Percentiles rank a stretch among this genome's conserved stretches.
These are phyloP conservation scores for Euphydryas editha DNA, from an alignment of 2,888 invertebrate species.

Conservation along the genomic window DNA sequence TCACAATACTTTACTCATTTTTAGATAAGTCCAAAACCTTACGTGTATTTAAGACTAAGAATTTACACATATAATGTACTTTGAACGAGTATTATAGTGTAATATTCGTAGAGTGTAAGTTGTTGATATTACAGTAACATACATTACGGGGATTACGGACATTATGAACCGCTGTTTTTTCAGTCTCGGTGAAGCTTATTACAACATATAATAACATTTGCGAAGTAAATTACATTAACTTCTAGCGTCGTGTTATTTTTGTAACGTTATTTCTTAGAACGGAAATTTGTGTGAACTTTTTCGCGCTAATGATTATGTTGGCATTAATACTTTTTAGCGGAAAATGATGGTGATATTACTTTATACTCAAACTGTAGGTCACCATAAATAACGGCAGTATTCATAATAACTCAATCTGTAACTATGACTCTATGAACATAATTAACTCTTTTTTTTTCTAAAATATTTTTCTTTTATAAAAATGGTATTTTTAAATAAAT, in stretches of 20 bases:
- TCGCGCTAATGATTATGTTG: constrained; percentile 42
- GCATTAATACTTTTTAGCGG: constrained; percentile 31
- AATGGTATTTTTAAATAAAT: not conserved
- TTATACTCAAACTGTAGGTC: constrained; percentile 1
- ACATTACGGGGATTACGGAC: constrained; percentile 39
- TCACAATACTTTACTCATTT: not conserved
- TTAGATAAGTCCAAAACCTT: not conserved
- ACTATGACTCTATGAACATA: not conserved
- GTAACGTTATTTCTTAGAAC: constrained; percentile 47
- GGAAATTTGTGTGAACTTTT: constrained; percentile 44
- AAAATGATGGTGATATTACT: constrained; percentile 2
- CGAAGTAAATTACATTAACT: constrained; percentile 65
- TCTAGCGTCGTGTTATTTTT: constrained; percentile 38
- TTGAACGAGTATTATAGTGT: constrained; percentile 39
- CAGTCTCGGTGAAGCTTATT: constrained; percentile 42
- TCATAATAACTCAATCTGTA: constrained; percentile 2
- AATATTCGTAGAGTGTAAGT: constrained; percentile 56
- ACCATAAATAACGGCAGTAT: not conserved
- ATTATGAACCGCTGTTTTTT: constrained; percentile 39
- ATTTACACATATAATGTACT: not conserved
- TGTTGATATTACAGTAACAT: constrained; percentile 41
- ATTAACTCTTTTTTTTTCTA: too few species aligned
- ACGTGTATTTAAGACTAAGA: not conserved
- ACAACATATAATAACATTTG: constrained; percentile 58
- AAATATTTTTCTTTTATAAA: too few species aligned